Evolutionary conservation across 2,113 vertebrate genomes (phyloP).

Genomic region (Dipodomys stephensi): DNA sequence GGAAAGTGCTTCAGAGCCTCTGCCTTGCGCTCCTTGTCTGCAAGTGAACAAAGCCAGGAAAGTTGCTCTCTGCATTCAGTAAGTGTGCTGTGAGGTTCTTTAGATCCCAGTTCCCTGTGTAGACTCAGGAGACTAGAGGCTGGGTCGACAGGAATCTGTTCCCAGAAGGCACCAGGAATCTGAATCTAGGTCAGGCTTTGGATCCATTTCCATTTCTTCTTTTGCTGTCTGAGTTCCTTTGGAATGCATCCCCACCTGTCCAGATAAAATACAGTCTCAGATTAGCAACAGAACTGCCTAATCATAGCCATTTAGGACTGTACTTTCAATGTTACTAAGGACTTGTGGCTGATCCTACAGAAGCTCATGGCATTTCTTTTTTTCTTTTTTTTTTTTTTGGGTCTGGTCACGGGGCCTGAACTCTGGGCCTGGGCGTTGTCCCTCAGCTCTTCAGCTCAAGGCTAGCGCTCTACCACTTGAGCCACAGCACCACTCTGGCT

Average conservation of each 20-base stretch:
- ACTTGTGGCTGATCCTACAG: neutral
- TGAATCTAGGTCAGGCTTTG: slow-evolving; percentile 89
- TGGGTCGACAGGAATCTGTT: slow-evolving; percentile 90
- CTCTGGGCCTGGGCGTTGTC: too few species aligned
- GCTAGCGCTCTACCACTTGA: too few species aligned
- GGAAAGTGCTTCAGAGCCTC: slow-evolving; percentile 85
- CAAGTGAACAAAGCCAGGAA: slow-evolving; percentile 88
- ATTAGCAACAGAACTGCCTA: slow-evolving; percentile 14
- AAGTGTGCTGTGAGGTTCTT: slow-evolving; percentile 88
- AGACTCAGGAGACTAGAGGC: slow-evolving; percentile 88
- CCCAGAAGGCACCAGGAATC: slow-evolving; percentile 92
- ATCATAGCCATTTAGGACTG: neutral
- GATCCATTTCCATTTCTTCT: slow-evolving; percentile 89
- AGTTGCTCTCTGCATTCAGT: slow-evolving; percentile 87
- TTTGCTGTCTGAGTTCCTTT: slow-evolving; percentile 88
- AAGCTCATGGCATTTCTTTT: neutral
- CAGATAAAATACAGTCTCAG: slow-evolving; percentile 74
- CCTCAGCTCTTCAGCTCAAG: too few species aligned
- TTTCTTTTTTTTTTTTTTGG: neutral
- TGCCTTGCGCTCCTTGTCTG: slow-evolving; percentile 83
- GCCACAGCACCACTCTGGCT: too few species aligned
- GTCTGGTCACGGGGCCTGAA: too few species aligned
- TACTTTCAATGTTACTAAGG: slow-evolving; percentile 1
- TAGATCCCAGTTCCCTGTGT: slow-evolving; percentile 82
- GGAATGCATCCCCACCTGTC: slow-evolving; percentile 87